A percentile compares a stretch with the other conserved stretches of the same genome.
Conservation (phyloP, 2,113 vertebrate genomes). For the Leptosomus discolor region DNA sequence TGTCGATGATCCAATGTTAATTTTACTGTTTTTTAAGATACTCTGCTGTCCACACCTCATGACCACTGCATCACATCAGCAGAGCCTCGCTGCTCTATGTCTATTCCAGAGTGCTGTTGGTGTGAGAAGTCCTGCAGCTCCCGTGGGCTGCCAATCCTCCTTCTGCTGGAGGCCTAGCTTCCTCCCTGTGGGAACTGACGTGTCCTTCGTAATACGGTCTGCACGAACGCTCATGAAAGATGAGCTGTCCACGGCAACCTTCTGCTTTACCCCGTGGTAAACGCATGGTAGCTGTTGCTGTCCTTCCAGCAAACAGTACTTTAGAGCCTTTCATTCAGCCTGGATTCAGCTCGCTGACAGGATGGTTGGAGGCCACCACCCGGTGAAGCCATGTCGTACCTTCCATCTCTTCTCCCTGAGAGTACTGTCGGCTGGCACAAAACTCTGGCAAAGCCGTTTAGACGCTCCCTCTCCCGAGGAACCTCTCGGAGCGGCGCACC, state of each 20-base stretch:
- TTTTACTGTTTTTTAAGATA: not conserved
- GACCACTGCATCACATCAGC: not conserved
- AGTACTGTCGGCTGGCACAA: not conserved
- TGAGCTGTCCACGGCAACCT: not conserved
- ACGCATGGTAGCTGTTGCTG: fast-evolving
- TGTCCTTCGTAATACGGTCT: fast-evolving
- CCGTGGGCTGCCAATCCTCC: not conserved
- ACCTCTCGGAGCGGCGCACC: fast-evolving
- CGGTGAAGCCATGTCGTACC: fast-evolving
- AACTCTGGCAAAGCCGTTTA: fast-evolving
- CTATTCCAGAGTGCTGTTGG: not conserved
- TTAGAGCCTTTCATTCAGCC: not conserved
- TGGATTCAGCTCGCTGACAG: not conserved
- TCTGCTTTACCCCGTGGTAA: not conserved
- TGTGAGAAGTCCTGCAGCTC: not conserved
- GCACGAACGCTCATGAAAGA: fast-evolving
- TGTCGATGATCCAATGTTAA: not conserved
- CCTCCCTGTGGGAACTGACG: fast-evolving
- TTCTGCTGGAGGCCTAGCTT: not conserved
- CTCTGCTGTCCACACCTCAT: not conserved
- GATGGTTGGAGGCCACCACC: not conserved
- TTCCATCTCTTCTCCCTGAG: not conserved
- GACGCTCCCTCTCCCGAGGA: not conserved
- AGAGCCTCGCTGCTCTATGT: fast-evolving
- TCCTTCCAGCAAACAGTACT: not conserved